Conservation (phyloP, 2,888 invertebrate species). For the Dryococelus australis region DNA sequence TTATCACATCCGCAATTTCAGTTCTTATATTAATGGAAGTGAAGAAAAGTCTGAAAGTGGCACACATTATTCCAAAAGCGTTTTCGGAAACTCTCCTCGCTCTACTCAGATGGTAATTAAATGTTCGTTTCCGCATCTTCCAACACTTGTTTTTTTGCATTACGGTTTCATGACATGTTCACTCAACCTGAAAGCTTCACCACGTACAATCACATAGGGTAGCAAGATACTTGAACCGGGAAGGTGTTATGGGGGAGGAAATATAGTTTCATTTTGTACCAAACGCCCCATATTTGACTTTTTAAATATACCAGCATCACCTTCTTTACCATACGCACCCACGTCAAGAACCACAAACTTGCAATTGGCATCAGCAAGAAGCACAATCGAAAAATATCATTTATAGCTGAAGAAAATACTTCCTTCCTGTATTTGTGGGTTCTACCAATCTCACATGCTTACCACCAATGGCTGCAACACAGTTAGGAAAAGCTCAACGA, state of each 20-base stretch:
- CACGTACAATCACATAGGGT: not conserved
- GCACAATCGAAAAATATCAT: not conserved
- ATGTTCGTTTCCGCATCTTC: too few relatives aligned
- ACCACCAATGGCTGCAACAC: not conserved
- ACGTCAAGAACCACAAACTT: not conserved
- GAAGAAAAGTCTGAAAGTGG: too few relatives aligned
- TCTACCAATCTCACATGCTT: not conserved
- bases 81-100: too few relatives aligned
- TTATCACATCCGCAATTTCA: not conserved
- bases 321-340: not conserved
- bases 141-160: too few relatives aligned
- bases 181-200: not conserved
- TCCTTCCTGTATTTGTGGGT: not conserved
- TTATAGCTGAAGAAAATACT: not conserved
- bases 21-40: too few relatives aligned
- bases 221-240: not conserved
- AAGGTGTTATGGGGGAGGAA: not conserved
- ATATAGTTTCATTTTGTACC: not conserved
- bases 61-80: too few relatives aligned
- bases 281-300: not conserved
- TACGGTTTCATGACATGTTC: too few relatives aligned
- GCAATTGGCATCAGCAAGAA: constrained; percentile 8
- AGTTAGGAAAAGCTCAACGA: not conserved
- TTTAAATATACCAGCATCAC: too few relatives aligned
- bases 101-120: too few relatives aligned